Conservation (phyloP, 2,888 invertebrate genomes). For the Dyspetes luteomarginatus region DNA sequence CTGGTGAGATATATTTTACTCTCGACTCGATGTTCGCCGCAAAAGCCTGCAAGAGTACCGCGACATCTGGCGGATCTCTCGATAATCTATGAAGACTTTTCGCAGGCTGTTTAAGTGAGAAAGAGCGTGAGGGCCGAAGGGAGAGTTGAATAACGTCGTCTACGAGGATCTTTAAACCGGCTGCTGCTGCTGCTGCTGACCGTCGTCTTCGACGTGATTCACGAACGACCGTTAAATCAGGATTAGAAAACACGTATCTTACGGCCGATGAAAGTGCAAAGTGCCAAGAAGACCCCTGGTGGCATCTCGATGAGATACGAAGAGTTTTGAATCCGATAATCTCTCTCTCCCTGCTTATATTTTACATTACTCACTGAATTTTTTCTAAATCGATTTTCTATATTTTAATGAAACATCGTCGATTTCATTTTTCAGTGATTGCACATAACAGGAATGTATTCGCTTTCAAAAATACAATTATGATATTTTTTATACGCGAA, state of each 20-base stretch:
- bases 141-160: conserved; percentile 16
- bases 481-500: no score
- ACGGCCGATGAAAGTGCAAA: conserved; percentile 32
- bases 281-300: conserved; percentile 1
- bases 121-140: neutral
- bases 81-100: neutral
- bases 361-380: neutral
- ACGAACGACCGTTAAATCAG: conserved; percentile 61
- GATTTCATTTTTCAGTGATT: neutral
- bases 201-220: conserved; percentile 41
- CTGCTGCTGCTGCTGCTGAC: conserved; percentile 30
- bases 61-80: neutral
- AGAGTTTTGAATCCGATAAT: neutral
- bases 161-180: conserved; percentile 41
- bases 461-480: no score
- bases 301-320: neutral
- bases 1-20: neutral
- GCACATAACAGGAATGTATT: no score
- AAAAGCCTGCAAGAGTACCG: neutral
- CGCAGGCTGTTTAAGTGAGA: neutral
- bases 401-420: neutral
- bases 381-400: neutral
- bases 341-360: neutral
- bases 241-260: conserved; percentile 55
- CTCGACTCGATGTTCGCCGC: neutral